Percentiles rank a stretch among this genome's conserved stretches.
phyloP scores from a whole-genome alignment of 2,888 invertebrate genomes.

The Diogma glabrata region DNA sequence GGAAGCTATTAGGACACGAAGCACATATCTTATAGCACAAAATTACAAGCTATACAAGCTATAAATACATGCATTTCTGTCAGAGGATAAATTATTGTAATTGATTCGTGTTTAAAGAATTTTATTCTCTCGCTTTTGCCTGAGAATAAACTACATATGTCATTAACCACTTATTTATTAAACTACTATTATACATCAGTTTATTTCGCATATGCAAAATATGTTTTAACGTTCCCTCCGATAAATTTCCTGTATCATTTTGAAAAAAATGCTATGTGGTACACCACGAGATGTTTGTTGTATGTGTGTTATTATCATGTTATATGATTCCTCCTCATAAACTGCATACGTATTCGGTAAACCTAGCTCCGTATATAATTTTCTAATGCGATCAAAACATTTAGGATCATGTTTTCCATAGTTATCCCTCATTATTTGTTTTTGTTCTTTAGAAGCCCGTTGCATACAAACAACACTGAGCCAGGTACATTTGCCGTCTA shows the following conservation, averaged over 20 bases:
- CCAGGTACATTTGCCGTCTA: constrained; percentile 96
- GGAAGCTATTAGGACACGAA: too few species aligned
- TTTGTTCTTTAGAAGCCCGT: constrained; percentile 57
- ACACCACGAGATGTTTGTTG: constrained; percentile 72
- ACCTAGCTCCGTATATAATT: constrained; percentile 64
- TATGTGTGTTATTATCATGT: constrained; percentile 69
- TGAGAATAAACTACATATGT: too few species aligned
- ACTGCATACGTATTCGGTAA: constrained; percentile 63
- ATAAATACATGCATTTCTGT: too few species aligned
- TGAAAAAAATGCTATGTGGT: constrained; percentile 71
- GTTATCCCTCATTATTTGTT: constrained; percentile 58
- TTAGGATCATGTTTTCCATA: constrained; percentile 57
- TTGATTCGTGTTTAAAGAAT: too few species aligned
- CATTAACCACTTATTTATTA: too few species aligned
- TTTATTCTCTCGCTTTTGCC: too few species aligned
- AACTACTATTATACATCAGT: too few species aligned
- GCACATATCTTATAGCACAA: too few species aligned
- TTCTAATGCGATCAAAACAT: constrained; percentile 56
- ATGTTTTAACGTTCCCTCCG: constrained; percentile 52
- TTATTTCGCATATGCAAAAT: too few species aligned
- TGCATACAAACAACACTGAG: constrained; percentile 79
- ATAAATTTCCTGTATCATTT: constrained; percentile 71
- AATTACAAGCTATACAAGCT: too few species aligned
- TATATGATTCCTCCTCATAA: constrained; percentile 75
- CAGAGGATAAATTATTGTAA: too few species aligned